Base-by-base conservation (phyloP, 2,888 invertebrate species). In the Palloptera scutellata region DNA sequence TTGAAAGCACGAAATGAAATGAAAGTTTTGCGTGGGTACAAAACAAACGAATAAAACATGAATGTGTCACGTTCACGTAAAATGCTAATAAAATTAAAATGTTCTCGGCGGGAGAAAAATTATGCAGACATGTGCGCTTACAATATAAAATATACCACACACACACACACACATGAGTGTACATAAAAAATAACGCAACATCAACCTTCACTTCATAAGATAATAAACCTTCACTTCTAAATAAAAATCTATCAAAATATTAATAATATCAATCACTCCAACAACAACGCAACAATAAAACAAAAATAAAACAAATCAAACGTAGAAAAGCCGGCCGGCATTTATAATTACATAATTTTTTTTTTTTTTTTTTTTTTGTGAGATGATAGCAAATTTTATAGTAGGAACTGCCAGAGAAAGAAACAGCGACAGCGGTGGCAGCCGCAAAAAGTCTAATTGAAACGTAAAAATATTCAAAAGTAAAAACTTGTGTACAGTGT, bases 261-360 rank as follows among this genome's bases (percentile, higher is more conserved):
- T 30, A 30, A 30, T 30, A 30, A 30, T 30, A 30, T 1, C 57
- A 45, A 64, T 30, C 19, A 57, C 57, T 45, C 45, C 19, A 57
- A 48, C 48, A 64, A 64, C 45, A 4, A 63, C 30, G 54, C 53
- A 42, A 63, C 57, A 54, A 40, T 15, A 61, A 45, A 1, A 30
- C 30, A 11, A 15, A 61, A 52, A 51, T 10, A 51, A 30, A 62
- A 43, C 9, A 17, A 54, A 43, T 3, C 17, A 9, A n/a, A 43
- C 13, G 51, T 11, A 45, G 40, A 64, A 59, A 64, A 48, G 64
- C 64, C 64, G 64, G 59, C 64, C 64, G 64, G 64, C 52, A 52
- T 64, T 40, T 30, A 10, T 40, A 42, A 45, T 45, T 45, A 10
- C 10, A 45, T 45, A 12, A 12, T 1, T 45, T 10, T 45, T 45